Base-by-base conservation (phyloP, 2,797 vertebrate species). In the Sebastes itinus region DNA sequence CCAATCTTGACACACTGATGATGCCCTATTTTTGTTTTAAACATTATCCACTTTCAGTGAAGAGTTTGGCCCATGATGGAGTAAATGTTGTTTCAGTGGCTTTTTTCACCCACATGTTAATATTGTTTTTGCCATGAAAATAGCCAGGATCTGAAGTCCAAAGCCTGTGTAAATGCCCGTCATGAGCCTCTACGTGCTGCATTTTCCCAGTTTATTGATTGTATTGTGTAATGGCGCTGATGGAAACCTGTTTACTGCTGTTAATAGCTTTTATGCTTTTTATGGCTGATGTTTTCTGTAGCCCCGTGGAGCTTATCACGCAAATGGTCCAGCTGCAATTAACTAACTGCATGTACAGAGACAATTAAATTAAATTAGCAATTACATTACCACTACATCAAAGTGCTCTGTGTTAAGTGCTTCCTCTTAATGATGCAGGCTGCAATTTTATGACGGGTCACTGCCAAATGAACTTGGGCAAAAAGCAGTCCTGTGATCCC, bases 281-380 rank as follows among this genome's bases (percentile, higher is more conserved):
- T 88, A 91, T 52, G 76, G 85, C 87, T 85, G 56, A 89, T 90
- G 89, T 93, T 90, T 92, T 90, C 77, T 63, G 72, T 42, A 62
- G 68, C 73, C 81, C 73, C 7, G 5, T 74, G 61, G 79, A 92
- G 83, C 88, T 87, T 92, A 91, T 91, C 88, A 88, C n/a, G 60
- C 84, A 94, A 95, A 94, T 92, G 91, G 88, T 83, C 85, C 82
- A 62, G 81, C 87, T 86, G 79, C 87, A 92, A 92, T 93, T 92
- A 92, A 90, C 87, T 88, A 92, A 92, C 91, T 85, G 74, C 84
- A 78, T 89, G 89, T 88, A 82, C 84, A 81, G 75, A 87, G 83
- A 92, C 83, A 91, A 93, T 93, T 92, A 87, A 93, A 95, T 93
- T 93, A 92, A 90, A 95, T 93, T 91, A 92, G 91, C 90, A 87